These are phyloP conservation scores for Muraenolepis orangiensis DNA, from an alignment of 2,797 vertebrate species.

Conservation along the genomic window DNA sequence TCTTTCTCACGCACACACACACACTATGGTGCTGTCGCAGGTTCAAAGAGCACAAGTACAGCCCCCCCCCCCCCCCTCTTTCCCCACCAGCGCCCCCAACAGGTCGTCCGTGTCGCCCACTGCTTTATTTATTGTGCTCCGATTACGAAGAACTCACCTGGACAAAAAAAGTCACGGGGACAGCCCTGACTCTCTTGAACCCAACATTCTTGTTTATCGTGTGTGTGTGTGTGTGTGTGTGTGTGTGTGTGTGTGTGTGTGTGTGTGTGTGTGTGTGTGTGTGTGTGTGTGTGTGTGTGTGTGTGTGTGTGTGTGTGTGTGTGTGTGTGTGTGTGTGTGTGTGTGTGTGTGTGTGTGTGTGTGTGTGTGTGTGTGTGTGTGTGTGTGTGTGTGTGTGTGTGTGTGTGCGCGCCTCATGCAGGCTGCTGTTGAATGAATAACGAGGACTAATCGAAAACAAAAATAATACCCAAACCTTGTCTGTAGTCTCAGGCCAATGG, in stretches of 20 bases:
- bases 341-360: neutral
- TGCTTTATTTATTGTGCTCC: conserved; percentile 71
- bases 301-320: neutral
- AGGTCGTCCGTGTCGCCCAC: conserved; percentile 10
- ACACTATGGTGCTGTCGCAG: conserved; percentile 22
- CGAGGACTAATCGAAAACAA: conserved; percentile 52
- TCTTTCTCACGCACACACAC: neutral
- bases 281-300: neutral
- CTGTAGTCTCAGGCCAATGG: conserved; percentile 70
- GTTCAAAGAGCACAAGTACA: conserved; percentile 46
- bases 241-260: neutral
- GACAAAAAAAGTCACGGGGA: neutral
- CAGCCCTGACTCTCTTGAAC: conserved; percentile 22
- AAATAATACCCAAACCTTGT: conserved; percentile 65
- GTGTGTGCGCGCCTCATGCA: conserved; percentile 28
- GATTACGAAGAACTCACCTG: conserved; percentile 45
- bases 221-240: neutral
- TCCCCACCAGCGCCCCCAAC: too few relatives aligned
- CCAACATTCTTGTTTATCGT: conserved; percentile 34
- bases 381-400: conserved; percentile 1
- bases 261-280: neutral
- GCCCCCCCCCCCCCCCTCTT: neutral
- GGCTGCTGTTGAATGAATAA: conserved; percentile 46
- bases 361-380: neutral
- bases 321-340: neutral